phyloP scores from a whole-genome alignment of 2,888 invertebrate genomes.

The Lepeophtheirus nordmannii region DNA sequence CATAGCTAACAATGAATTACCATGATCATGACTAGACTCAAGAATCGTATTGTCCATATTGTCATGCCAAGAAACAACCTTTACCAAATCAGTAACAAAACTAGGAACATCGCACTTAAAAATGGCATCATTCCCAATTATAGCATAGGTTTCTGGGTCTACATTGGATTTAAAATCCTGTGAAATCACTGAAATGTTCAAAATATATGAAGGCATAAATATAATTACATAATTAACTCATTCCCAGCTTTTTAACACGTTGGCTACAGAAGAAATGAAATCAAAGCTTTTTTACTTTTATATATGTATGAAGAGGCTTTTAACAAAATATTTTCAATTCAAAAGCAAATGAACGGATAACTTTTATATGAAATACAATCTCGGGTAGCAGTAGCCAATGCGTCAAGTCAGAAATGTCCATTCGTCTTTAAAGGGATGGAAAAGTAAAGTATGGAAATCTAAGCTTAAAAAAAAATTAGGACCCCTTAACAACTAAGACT shows the following conservation, averaged over 20 bases:
- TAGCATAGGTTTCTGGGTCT: conserved; percentile 1
- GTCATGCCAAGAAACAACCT: conserved; percentile 32
- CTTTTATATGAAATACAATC: too few relatives aligned
- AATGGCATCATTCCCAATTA: conserved; percentile 27
- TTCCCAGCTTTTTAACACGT: too few relatives aligned
- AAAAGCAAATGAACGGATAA: too few relatives aligned
- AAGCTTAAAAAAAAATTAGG: background rate
- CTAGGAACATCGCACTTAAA: conserved; percentile 28
- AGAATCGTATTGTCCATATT: background rate
- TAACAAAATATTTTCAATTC: too few relatives aligned
- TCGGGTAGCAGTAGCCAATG: too few relatives aligned
- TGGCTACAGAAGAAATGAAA: too few relatives aligned
- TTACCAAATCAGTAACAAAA: conserved; percentile 29
- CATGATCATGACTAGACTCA: background rate
- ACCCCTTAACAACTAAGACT: background rate
- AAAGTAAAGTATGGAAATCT: background rate
- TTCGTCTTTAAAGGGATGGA: background rate
- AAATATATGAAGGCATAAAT: background rate
- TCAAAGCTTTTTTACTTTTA: too few relatives aligned
- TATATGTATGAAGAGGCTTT: too few relatives aligned
- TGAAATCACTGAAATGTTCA: conserved; percentile 1
- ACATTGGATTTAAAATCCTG: conserved; percentile 15
- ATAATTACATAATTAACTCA: too few relatives aligned
- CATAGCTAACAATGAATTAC: background rate
- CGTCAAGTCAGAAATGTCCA: background rate